Percentiles rank a stretch among this genome's conserved stretches.
These are phyloP conservation scores for Notodonta ziczac DNA, from an alignment of 2,888 invertebrate species.

Conservation along the genomic window DNA sequence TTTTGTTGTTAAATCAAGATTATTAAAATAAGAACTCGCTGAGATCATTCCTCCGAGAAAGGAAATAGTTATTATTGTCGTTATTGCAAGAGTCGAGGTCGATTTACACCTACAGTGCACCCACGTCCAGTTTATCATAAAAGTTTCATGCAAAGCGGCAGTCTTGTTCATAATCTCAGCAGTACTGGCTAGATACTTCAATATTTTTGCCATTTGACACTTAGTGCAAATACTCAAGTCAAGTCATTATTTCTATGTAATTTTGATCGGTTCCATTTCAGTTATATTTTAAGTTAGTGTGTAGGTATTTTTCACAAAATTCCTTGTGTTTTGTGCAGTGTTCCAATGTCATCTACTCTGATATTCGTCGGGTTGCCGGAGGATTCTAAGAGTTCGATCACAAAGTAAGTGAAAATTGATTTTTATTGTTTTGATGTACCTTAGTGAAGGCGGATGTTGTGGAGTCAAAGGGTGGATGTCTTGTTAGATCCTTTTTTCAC, in stretches of 20 bases:
- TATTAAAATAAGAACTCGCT: constrained; percentile 22
- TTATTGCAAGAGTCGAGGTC: constrained; percentile 49
- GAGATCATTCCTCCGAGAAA: constrained; percentile 39
- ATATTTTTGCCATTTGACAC: constrained; percentile 13
- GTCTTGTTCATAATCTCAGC: constrained; percentile 57
- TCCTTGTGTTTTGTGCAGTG: constrained; percentile 45
- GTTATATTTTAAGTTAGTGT: constrained; percentile 29
- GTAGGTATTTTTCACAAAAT: constrained; percentile 45
- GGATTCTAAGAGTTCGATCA: constrained; percentile 86
- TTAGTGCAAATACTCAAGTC: constrained; percentile 30
- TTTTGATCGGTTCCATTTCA: constrained; percentile 24
- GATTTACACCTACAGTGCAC: constrained; percentile 68
- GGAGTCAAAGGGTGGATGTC: too few species aligned
- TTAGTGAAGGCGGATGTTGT: too few species aligned
- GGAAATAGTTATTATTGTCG: constrained; percentile 53
- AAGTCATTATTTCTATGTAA: constrained; percentile 31
- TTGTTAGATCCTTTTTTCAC: too few species aligned
- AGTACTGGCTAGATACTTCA: constrained; percentile 57
- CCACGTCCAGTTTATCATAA: constrained; percentile 69
- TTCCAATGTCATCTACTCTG: constrained; percentile 86
- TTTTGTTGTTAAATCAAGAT: constrained; percentile 9
- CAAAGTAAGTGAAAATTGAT: constrained; percentile 64
- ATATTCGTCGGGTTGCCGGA: constrained; percentile 85
- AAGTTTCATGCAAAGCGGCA: constrained; percentile 56
- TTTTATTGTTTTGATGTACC: not conserved